Percentiles rank a stretch among this genome's conserved stretches.
Conservation (phyloP, 2,113 vertebrate species). For the Verasper variegatus region DNA sequence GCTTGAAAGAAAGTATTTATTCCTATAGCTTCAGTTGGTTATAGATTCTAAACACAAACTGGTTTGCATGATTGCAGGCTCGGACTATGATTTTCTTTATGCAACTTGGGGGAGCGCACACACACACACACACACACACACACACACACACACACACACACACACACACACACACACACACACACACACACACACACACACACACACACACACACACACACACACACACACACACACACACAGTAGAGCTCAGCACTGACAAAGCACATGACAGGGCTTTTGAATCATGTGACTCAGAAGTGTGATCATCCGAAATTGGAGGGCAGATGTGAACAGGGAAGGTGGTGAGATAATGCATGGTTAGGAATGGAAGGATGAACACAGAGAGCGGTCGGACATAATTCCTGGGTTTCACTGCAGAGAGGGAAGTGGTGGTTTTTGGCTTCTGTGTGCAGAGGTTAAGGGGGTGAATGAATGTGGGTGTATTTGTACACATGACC, state of each 20-base stretch:
- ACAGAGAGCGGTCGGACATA: conserved; percentile 62
- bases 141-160: too few species aligned
- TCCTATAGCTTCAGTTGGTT: conserved; percentile 60
- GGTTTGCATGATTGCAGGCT: conserved; percentile 72
- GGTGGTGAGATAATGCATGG: conserved; percentile 64
- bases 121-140: neutral
- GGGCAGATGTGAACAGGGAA: conserved; percentile 62
- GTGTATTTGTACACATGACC: conserved; percentile 54
- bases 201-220: too few species aligned
- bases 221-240: neutral
- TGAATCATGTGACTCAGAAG: conserved; percentile 60
- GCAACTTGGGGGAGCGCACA: conserved; percentile 47
- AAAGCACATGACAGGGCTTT: conserved; percentile 32
- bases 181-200: too few species aligned
- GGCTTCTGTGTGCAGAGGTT: conserved; percentile 71
- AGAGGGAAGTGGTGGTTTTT: conserved; percentile 72
- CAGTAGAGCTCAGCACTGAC: conserved; percentile 24
- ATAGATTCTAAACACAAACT: conserved; percentile 68
- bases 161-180: too few species aligned
- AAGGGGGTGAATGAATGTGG: conserved; percentile 39
- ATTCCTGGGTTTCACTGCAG: conserved; percentile 66
- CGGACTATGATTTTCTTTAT: conserved; percentile 43
- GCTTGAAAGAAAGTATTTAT: conserved; percentile 58
- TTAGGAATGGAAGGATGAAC: conserved; percentile 60
- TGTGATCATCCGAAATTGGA: conserved; percentile 66